phyloP scores from a whole-genome alignment of 2,888 invertebrate species.

The Macaria liturata region DNA sequence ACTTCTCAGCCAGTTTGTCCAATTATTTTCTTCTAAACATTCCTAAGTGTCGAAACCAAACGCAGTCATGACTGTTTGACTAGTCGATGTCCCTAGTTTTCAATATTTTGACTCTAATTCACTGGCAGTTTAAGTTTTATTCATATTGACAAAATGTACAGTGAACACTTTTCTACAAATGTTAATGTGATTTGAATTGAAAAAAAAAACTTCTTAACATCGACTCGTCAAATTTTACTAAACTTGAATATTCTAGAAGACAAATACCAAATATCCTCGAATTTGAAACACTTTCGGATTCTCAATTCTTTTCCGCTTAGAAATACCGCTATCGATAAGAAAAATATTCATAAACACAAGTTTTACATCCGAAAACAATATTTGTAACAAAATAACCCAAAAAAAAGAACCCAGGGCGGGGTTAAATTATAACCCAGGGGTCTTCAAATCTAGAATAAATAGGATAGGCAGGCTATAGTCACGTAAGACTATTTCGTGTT shows the following conservation, averaged over 20 bases:
- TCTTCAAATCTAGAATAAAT: no score
- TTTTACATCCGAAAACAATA: no score
- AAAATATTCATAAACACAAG: no score
- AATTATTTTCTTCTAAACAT: neutral
- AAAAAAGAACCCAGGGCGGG: neutral
- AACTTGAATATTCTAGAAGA: neutral
- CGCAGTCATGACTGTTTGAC: slow-evolving; percentile 4
- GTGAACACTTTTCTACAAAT: no score
- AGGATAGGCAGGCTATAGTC: no score
- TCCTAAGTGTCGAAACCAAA: slow-evolving; percentile 20
- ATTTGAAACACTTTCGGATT: no score
- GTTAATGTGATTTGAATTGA: neutral
- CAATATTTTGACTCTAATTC: neutral
- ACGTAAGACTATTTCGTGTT: neutral
- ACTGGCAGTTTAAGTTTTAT: neutral
- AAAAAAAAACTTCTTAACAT: neutral
- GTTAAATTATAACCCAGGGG: no score
- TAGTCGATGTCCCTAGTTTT: slow-evolving; percentile 3
- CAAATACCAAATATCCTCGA: neutral
- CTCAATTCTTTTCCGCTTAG: no score
- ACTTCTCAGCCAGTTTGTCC: slow-evolving; percentile 8
- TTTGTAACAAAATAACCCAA: neutral
- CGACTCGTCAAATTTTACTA: slow-evolving; percentile 4
- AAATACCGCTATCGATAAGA: no score
- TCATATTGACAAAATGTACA: neutral